A percentile compares a stretch with the other conserved stretches of the same genome.
Conservation (phyloP, 2,113 vertebrate species). For the Melanerpes aurifrons region DNA sequence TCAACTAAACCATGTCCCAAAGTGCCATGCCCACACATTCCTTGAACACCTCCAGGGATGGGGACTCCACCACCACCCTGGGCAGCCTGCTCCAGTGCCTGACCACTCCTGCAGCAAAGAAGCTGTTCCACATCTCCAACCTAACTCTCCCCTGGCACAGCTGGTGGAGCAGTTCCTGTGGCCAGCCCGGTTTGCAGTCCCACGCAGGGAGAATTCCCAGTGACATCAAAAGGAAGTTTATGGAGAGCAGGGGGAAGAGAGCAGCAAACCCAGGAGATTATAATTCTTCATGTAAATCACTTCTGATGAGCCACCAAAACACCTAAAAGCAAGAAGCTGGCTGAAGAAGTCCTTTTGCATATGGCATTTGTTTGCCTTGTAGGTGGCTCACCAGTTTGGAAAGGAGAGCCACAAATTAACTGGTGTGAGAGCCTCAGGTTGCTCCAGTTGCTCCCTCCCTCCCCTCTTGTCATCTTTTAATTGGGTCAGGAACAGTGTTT, state of each 20-base stretch:
- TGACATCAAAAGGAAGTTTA: neutral
- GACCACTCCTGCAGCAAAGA: too few species aligned
- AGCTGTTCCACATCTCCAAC: too few species aligned
- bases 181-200: neutral
- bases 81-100: too few species aligned
- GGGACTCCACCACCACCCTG: too few species aligned
- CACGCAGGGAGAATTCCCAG: neutral
- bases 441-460: neutral
- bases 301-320: neutral
- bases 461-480: neutral
- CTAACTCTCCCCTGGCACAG: too few species aligned
- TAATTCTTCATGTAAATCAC: neutral
- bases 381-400: neutral
- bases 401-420: neutral
- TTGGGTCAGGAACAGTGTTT: neutral
- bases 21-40: too few species aligned
- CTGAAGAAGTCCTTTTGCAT: neutral
- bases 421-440: neutral
- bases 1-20: too few species aligned
- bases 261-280: neutral
- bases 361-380: accelerated
- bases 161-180: neutral
- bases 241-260: neutral
- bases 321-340: neutral
- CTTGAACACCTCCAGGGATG: too few species aligned